Conservation (phyloP, 2,113 vertebrate genomes). For the Rhinichthys klamathensis region DNA sequence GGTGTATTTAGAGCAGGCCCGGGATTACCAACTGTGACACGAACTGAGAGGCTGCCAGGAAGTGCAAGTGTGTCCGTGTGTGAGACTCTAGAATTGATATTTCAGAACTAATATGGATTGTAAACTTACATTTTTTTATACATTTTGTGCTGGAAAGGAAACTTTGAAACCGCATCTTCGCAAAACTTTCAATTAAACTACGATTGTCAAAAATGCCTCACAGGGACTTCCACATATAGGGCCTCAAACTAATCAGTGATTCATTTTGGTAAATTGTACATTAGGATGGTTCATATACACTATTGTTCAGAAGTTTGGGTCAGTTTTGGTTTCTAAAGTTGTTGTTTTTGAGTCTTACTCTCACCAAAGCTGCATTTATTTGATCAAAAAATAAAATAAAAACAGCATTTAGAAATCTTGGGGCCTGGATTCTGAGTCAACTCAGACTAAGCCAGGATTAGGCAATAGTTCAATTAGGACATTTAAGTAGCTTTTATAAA, state of each 20-base stretch:
- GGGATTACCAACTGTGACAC: conserved; percentile 67
- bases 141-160: too few relatives aligned
- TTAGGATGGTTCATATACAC: too few relatives aligned
- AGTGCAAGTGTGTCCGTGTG: neutral
- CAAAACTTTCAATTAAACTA: neutral
- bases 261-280: neutral
- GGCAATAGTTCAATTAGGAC: too few relatives aligned
- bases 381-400: neutral
- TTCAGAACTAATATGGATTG: neutral
- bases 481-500: too few relatives aligned
- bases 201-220: neutral
- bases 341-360: too few relatives aligned
- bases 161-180: neutral
- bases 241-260: neutral
- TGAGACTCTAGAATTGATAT: neutral
- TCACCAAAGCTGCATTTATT: neutral
- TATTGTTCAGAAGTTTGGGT: neutral
- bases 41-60: conserved; percentile 61
- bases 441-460: too few relatives aligned
- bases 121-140: neutral
- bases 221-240: neutral
- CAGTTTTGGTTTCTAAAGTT: neutral
- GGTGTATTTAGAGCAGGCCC: conserved; percentile 41
- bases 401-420: too few relatives aligned
- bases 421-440: too few relatives aligned